Percentiles rank a stretch among this genome's conserved stretches.
These are phyloP conservation scores for Lysandra bellargus DNA, from an alignment of 2,888 invertebrate genomes.

Conservation along the genomic window DNA sequence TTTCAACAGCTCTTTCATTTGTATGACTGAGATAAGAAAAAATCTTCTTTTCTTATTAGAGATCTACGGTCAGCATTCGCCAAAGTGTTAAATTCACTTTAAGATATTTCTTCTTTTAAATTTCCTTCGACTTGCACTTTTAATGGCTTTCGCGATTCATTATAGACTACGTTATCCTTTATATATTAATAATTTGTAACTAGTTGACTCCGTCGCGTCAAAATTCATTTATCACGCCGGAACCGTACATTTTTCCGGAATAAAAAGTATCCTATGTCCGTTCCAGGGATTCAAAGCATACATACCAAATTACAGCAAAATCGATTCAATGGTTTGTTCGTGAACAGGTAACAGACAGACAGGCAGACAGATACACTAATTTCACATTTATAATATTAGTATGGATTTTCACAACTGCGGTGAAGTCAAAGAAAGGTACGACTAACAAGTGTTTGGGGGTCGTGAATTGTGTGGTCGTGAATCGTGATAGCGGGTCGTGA, in stretches of 20 bases:
- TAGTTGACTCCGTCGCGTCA: not conserved
- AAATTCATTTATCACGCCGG: no score
- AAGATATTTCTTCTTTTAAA: not conserved
- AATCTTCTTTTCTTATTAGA: constrained; percentile 24
- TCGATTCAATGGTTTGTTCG: no score
- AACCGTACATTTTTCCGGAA: no score
- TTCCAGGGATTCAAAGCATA: no score
- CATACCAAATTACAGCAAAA: no score
- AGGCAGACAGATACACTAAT: not conserved
- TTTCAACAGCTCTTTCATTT: not conserved
- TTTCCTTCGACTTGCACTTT: constrained; percentile 18
- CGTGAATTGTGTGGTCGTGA: no score
- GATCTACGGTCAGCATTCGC: not conserved
- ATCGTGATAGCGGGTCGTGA: no score
- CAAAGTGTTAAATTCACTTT: constrained; percentile 23
- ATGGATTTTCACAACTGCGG: no score
- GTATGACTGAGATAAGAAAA: constrained; percentile 10
- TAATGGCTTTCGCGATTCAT: not conserved
- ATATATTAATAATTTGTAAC: no score
- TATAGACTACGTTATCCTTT: not conserved
- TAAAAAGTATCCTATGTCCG: no score
- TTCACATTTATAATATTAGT: not conserved
- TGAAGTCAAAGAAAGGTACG: not conserved
- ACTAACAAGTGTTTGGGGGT: not conserved
- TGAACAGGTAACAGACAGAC: not conserved